Percentiles rank a stretch among this genome's conserved stretches.
phyloP scores from a whole-genome alignment of 2,888 invertebrate genomes.

The Ametastegia equiseti region DNA sequence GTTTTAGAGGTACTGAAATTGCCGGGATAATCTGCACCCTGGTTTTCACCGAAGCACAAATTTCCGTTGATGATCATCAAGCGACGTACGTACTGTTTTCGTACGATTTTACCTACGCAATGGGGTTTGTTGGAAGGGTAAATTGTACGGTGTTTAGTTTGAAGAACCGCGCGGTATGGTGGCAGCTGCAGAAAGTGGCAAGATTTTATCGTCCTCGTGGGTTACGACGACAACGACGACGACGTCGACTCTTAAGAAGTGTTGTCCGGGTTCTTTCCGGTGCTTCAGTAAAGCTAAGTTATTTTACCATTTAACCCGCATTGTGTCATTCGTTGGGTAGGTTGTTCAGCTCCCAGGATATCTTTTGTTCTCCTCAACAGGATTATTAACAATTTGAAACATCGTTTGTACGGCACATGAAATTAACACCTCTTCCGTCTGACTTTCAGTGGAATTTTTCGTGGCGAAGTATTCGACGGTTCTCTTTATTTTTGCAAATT shows the following conservation, averaged over 20 bases:
- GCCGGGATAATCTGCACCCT: background rate
- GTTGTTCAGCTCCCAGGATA: background rate
- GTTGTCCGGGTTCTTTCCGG: constrained; percentile 35
- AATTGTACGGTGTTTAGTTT: constrained; percentile 12
- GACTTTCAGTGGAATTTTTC: background rate
- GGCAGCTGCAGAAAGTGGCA: constrained; percentile 10
- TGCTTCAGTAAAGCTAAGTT: background rate
- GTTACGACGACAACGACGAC: background rate
- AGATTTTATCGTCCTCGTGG: constrained; percentile 34
- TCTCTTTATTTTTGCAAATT: background rate
- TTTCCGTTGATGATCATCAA: background rate
- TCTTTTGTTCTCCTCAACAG: background rate
- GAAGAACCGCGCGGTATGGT: background rate
- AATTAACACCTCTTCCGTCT: background rate
- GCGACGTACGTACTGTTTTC: background rate
- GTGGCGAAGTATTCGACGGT: background rate
- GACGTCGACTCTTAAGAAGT: constrained; percentile 19
- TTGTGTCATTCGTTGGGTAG: background rate
- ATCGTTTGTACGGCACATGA: background rate
- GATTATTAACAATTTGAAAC: background rate
- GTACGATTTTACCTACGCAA: background rate
- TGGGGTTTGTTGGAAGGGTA: background rate
- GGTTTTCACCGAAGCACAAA: background rate
- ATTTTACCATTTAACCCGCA: background rate
- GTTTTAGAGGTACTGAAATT: background rate